A percentile compares a stretch with the other conserved stretches of the same genome.
Evolutionary conservation across 2,888 invertebrate genomes (phyloP).

Genomic region (Rhagonycha lutea): DNA sequence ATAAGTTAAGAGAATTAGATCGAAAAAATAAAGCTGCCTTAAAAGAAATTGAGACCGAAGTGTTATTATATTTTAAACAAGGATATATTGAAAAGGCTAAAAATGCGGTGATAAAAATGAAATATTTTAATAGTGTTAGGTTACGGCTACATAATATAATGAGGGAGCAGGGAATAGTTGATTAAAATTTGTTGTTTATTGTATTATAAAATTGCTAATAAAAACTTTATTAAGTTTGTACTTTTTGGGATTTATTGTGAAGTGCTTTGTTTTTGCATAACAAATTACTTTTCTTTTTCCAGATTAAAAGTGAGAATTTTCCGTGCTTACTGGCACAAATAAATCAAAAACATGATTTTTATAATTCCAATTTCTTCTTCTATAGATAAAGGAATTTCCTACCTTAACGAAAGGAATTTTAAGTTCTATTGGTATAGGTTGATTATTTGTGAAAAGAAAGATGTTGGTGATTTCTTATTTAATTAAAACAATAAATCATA

Average conservation of each 20-base stretch:
- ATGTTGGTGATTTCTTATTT: neutral
- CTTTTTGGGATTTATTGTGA: no score
- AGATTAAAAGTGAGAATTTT: no score
- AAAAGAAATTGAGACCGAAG: conserved; percentile 58
- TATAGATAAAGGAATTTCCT: no score
- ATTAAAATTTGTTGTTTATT: conserved; percentile 38
- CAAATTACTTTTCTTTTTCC: no score
- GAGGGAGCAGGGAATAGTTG: conserved; percentile 62
- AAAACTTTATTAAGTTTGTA: neutral
- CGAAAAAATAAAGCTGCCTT: conserved; percentile 62
- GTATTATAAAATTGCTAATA: conserved; percentile 38
- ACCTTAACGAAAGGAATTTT: no score
- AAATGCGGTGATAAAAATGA: conserved; percentile 72
- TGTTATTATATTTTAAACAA: conserved; percentile 68
- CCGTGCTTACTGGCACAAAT: no score
- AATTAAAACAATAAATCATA: neutral
- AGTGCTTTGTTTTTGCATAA: no score
- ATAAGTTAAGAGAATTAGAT: conserved; percentile 63
- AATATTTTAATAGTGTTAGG: conserved; percentile 83
- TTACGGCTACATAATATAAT: conserved; percentile 72
- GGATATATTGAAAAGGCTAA: conserved; percentile 69
- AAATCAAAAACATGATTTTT: no score
- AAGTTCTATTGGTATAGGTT: no score
- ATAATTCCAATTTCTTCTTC: no score
- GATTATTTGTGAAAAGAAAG: neutral